Evolutionary conservation across 2,888 invertebrate species (phyloP), one percentile per base, ranked within the genome.

Genomic region (Diarsia mendica): DNA sequence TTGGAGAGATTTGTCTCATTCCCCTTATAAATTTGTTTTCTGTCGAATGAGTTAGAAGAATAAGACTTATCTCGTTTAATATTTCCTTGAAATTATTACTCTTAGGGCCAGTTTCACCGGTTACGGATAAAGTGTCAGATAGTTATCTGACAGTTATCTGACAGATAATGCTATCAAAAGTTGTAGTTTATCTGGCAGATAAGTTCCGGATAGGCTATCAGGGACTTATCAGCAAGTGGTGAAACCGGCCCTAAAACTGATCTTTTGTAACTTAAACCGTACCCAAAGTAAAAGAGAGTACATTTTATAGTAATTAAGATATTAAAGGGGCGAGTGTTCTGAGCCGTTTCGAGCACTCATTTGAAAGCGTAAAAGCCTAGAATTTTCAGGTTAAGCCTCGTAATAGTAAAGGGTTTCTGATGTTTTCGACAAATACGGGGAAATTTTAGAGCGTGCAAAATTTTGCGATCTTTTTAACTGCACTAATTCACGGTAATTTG

Each of bases 251-350:
- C n/a, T n/a, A n/a, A n/a, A 39, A 39, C 61, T 2, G n/a, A 44
- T 20, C n/a, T 61, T 61, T 63, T 66, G 44, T 72, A n/a, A 78
- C 71, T 72, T 84, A 44, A 13, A 55, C 71, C 84, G 20, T 18
- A 79, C 53, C 67, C 58, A 83, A 80, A 64, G 80, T 90, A 83
- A 88, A 90, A 89, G 91, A 88, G 88, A 85, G 90, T 86, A 89
- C 90, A 88, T 91, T 91, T 91, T 88, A 90, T 89, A 89, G 91
- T 91, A 91, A 92, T 92, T 91, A 92, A 91, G 91, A 90, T 91
- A 92, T 92, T 91, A 92, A 90, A 91, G 88, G 85, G 89, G 82
- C 86, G 90, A 91, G 91, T 90, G 91, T 91, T 92, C 89, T 88
- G 84, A 90, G 90, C 88, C 88, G 90, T 90, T 90, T 88, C 79